Base-by-base conservation (phyloP, 2,113 vertebrate species). In the Cephalopterus ornatus region DNA sequence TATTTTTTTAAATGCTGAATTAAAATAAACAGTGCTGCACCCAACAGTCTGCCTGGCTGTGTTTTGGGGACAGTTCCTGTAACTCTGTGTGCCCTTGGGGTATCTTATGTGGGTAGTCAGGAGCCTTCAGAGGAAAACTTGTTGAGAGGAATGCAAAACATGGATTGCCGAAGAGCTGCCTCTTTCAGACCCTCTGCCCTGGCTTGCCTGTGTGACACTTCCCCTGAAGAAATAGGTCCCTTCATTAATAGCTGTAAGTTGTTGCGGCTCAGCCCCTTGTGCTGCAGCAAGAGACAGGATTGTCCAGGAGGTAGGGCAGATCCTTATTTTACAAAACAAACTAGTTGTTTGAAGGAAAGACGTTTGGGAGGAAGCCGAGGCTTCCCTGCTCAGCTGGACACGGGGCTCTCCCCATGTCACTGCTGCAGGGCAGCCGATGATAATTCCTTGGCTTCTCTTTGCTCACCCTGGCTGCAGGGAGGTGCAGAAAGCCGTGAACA, bases 401-500 rank as follows among this genome's bases (percentile, higher is more conserved):
- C 0, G 0, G 61, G 28, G 19, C 63, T 65, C 61, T 83, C 24
- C 24, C 2, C 0, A 17, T 2, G 1, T 42, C 49, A 37, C 61
- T 41, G 66, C 85, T 82, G 41, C 33, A 42, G 58, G n/a, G 58
- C 27, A 33, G 24, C 59, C 58, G n/a, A 7, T 47, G n/a, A 3
- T 61, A 62, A 86, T 71, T 18, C 59, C 15, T 80, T 63, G 2
- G 2, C 73, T 73, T 95, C 85, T 74, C 8, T 55, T 88, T 37
- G 11, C 76, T 79, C 17, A 10, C 52, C 35, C 47, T 0, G 35
- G 42, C 82, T 95, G 37, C 97, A 99, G 99, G 76, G 99, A 99
- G 97, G 99, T 99, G 19, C 99, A 99, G 97, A 99, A 99, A 96
- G 99, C 99, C 0, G 99, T 99, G 83, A 99, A 99, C 56, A 99